Base-by-base conservation (phyloP, 2,888 invertebrate genomes). In the Chrysomela aeneicollis region DNA sequence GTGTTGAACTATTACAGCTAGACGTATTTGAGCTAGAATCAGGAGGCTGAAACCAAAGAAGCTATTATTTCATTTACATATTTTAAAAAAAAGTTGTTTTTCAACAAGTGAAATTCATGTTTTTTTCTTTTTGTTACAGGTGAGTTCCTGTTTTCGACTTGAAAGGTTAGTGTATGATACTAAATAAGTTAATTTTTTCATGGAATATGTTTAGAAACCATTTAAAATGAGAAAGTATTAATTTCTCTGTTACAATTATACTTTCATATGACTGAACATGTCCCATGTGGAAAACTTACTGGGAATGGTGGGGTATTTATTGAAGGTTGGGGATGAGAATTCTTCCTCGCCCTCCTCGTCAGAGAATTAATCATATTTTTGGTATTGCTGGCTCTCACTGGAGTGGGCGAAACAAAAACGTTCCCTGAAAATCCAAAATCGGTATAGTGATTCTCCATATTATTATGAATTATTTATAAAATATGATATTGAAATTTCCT, bases 1-100 rank as follows among this genome's bases (percentile, higher is more conserved):
- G 97, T 68, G 96, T 95, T 63, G 97, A 97, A 81, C 95, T 96
- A 84, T 96, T 97, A 85, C 96, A 97, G 82, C 96, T 97, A 61
- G 97, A 97, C 61, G 95, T 94, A 81, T 93, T 95, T 47, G 96
- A 96, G 82, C 95, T 94, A 71, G 94, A 94, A 83, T 95, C 95
- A 21, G 90, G 92, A 55, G 89, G 87, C 88, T 89, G 83, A 49
- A 77, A 81, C 73, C 67, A 58, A 70, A 72, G 54, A 15, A 30
- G 46, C 35, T 5, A 6, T 6, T 26, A 5, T 26, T 26, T 60
- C 26, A 61, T 52, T 19, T 26, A 17, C 5, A 18, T 64, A 61
- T 51, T 55, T 51, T 63, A 61, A 61, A 18, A 53, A 1, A 37
- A 12, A 19, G n/a, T 3, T 15, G n/a, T 46, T 26, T 12, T 2